Percentiles rank a stretch among this genome's conserved stretches.
Evolutionary conservation across 2,113 vertebrate genomes (phyloP).

Genomic region (Struthio camelus): DNA sequence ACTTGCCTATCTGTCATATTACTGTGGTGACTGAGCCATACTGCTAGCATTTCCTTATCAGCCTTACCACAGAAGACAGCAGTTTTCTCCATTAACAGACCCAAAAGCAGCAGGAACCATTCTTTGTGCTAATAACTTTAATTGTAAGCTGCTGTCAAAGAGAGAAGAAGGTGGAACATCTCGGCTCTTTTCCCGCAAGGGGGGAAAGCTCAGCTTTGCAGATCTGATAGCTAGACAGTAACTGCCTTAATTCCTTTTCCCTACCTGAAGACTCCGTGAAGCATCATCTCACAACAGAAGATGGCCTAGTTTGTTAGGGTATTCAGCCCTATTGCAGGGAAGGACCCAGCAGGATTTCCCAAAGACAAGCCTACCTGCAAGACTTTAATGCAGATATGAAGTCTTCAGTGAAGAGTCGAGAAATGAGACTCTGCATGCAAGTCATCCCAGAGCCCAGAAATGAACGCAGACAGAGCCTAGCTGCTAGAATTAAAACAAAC

Average conservation of each 20-base stretch:
- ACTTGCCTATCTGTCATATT: background rate
- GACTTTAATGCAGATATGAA: background rate
- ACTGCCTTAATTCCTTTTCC: background rate
- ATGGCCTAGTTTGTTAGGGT: background rate
- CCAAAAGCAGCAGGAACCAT: background rate
- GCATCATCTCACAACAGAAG: background rate
- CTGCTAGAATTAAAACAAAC: background rate
- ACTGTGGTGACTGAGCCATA: background rate
- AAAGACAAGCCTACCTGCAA: background rate
- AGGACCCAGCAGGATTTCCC: background rate
- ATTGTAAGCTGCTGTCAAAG: background rate
- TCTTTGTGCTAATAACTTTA: background rate
- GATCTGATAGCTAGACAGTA: background rate
- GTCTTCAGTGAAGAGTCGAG: background rate
- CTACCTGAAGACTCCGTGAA: background rate
- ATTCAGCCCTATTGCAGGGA: background rate
- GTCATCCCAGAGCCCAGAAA: background rate
- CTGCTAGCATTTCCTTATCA: background rate
- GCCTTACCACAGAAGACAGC: background rate
- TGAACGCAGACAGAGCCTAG: background rate
- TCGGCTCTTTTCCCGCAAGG: background rate
- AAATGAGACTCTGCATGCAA: background rate
- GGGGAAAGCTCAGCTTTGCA: background rate
- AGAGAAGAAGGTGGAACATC: background rate
- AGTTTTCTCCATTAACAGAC: background rate